phyloP scores from a whole-genome alignment of 2,888 invertebrate genomes.

The Oscheius sp. region DNA sequence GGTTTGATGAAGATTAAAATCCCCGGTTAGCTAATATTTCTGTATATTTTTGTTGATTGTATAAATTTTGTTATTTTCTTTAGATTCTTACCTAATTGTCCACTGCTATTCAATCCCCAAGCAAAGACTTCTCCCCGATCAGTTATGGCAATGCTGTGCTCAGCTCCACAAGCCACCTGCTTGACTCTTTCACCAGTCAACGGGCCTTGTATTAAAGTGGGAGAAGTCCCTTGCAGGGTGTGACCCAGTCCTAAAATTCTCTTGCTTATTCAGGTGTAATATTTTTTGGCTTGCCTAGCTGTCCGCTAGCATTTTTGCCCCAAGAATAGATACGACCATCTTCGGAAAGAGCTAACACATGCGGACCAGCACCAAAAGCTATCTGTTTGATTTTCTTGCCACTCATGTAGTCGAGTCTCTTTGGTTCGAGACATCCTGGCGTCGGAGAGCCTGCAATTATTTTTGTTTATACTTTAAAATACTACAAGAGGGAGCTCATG shows the following conservation, averaged over 20 bases:
- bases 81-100: constrained; percentile 75
- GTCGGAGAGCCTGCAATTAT: constrained; percentile 28
- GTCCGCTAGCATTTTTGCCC: constrained; percentile 79
- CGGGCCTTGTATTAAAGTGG: constrained; percentile 75
- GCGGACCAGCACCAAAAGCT: constrained; percentile 74
- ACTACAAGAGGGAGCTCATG: neutral
- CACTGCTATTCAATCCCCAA: constrained; percentile 80
- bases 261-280: too few species aligned
- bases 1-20: constrained; percentile 66
- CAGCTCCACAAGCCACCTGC: constrained; percentile 79
- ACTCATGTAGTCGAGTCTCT: constrained; percentile 29
- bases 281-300: constrained; percentile 74
- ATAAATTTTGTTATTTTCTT: neutral
- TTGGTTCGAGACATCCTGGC: constrained; percentile 24
- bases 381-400: constrained; percentile 35
- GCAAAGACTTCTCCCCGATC: constrained; percentile 78
- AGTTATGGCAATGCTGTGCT: constrained; percentile 78
- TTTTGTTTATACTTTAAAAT: neutral
- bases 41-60: constrained; percentile 7
- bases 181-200: constrained; percentile 75
- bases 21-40: neutral
- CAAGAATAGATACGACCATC: constrained; percentile 78
- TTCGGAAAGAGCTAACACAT: constrained; percentile 78
- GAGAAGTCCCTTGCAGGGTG: constrained; percentile 77
- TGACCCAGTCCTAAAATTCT: constrained; percentile 76